Conservation (phyloP, 92 coral and sea anemone genomes). For the Virgularia gustaviana region DNA sequence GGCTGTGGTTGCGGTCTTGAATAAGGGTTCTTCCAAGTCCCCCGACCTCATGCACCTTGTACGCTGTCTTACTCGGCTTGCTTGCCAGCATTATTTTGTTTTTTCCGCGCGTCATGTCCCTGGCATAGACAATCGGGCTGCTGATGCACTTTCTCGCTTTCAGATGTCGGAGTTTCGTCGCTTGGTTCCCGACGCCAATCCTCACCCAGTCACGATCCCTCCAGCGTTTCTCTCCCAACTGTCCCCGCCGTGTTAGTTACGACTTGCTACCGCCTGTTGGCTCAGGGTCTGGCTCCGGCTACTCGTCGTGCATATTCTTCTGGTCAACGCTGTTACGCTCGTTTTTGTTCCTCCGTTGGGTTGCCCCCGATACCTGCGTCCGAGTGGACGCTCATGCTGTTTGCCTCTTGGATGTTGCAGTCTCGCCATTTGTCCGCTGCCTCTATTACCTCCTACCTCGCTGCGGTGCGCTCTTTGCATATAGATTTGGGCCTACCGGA, state of each 20-base stretch:
- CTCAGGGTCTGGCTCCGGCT: slow-evolving; percentile 35
- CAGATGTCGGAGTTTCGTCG: slow-evolving; percentile 45
- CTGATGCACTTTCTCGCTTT: slow-evolving; percentile 58
- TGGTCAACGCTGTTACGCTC: not conserved
- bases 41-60: slow-evolving; percentile 42
- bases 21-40: slow-evolving; percentile 40
- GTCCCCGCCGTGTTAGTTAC: slow-evolving; percentile 26
- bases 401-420: not conserved
- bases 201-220: slow-evolving; percentile 27
- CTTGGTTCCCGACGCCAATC: slow-evolving; percentile 42
- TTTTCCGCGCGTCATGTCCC: slow-evolving; percentile 45
- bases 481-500: not conserved
- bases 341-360: not conserved
- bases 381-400: slow-evolving; percentile 13
- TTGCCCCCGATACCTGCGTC: not conserved
- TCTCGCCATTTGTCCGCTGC: not conserved
- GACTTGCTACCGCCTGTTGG: slow-evolving; percentile 7
- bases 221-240: slow-evolving; percentile 18
- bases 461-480: not conserved
- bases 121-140: slow-evolving; percentile 33
- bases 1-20: slow-evolving; percentile 48
- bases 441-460: not conserved
- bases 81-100: slow-evolving; percentile 27
- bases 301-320: slow-evolving; percentile 28
- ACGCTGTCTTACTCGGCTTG: slow-evolving; percentile 27